phyloP scores from a whole-genome alignment of 2,113 vertebrate species.

The Menura novaehollandiae region DNA sequence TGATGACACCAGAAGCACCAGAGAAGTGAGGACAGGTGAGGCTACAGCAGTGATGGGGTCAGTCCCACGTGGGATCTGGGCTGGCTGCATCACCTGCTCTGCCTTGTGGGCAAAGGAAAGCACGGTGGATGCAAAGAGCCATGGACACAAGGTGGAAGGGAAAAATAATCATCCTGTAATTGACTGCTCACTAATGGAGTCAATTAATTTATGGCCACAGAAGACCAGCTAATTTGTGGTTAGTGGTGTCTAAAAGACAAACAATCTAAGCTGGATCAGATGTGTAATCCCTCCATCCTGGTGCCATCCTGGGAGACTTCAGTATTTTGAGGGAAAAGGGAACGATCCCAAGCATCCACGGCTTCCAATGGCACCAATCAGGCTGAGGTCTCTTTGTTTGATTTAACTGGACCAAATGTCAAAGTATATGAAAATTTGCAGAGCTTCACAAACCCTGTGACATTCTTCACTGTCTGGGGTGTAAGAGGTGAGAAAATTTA shows the following conservation, averaged over 20 bases:
- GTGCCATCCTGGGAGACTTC: neutral
- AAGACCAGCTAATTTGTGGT: constrained; percentile 65
- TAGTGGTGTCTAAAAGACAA: constrained; percentile 69
- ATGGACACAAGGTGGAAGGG: neutral
- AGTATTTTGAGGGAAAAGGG: neutral
- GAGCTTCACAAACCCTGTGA: neutral
- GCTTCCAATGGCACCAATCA: neutral
- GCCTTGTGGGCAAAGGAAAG: neutral
- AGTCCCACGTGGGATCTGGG: accelerated
- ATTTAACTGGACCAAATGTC: neutral
- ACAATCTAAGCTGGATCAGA: constrained; percentile 30
- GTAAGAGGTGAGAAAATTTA: neutral
- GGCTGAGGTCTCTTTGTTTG: neutral
- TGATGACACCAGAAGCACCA: neutral
- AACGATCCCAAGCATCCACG: neutral
- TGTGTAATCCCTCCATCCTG: neutral
- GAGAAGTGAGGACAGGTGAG: neutral
- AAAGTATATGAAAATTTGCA: neutral
- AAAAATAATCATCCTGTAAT: constrained; percentile 53
- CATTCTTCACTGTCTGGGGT: neutral
- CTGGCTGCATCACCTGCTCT: neutral
- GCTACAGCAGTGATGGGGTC: neutral
- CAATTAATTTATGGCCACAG: constrained; percentile 62
- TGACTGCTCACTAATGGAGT: constrained; percentile 64
- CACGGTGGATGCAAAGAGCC: neutral